Evolutionary conservation across 1,140 invertebrate species (phyloP).

Genomic region (Trinorchestia longiramus): DNA sequence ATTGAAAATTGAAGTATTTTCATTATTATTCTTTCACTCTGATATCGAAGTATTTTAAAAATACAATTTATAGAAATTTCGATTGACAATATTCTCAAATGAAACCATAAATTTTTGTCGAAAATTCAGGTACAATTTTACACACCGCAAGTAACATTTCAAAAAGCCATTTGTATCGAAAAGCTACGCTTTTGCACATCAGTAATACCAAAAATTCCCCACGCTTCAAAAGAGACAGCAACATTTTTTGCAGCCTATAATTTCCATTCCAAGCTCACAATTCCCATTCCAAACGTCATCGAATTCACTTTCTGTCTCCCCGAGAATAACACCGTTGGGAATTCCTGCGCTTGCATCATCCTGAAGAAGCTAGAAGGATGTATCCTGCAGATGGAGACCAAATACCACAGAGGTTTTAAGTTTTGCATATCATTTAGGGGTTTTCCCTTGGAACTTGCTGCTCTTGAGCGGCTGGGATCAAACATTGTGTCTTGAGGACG

Average conservation of each 20-base stretch:
- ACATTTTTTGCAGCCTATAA: neutral
- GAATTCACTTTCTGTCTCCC: neutral
- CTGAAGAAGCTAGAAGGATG: neutral
- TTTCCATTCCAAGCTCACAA: neutral
- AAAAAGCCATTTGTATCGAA: neutral
- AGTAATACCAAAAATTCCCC: neutral
- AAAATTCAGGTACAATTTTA: no score
- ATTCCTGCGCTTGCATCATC: neutral
- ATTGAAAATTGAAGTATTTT: no score
- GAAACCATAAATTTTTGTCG: no score
- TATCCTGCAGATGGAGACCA: slow-evolving; percentile 17
- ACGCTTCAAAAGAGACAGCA: neutral
- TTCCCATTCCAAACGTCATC: slow-evolving; percentile 3
- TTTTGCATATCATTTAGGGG: slow-evolving; percentile 31
- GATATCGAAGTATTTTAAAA: no score
- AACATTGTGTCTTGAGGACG: neutral
- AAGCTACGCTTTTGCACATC: neutral
- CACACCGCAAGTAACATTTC: no score
- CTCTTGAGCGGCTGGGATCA: neutral
- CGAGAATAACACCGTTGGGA: neutral
- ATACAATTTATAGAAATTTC: no score
- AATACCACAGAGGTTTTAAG: neutral
- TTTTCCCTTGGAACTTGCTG: neutral
- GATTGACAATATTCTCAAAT: no score
- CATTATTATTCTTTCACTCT: no score